Evolutionary conservation across 2,797 vertebrate species (phyloP).

Genomic region (Pantherophis alleghaniensis): DNA sequence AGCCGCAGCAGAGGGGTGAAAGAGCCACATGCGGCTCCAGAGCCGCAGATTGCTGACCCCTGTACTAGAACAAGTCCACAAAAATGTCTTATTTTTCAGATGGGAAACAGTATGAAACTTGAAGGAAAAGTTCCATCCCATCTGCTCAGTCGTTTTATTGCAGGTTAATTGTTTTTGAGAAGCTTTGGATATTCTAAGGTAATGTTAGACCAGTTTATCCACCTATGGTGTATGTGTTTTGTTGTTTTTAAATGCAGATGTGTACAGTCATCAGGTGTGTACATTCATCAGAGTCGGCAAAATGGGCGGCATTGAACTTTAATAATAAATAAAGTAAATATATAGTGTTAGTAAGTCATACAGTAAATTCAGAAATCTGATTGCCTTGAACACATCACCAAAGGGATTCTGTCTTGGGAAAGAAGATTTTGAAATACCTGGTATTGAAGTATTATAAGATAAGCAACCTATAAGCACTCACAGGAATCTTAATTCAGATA

Average conservation of each 20-base stretch:
- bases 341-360: background rate
- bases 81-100: background rate
- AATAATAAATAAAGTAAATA: background rate
- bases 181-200: background rate
- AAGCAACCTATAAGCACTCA: background rate
- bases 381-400: background rate
- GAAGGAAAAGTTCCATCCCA: background rate
- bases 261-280: background rate
- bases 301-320: background rate
- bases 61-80: background rate
- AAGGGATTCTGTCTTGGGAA: background rate
- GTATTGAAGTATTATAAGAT: background rate
- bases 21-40: too few species aligned
- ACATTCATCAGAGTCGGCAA: background rate
- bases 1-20: too few species aligned
- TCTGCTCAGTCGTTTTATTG: background rate
- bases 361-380: background rate
- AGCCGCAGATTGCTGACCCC: too few species aligned
- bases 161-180: background rate
- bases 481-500: background rate
- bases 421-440: background rate
- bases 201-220: background rate
- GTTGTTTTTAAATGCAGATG: constrained; percentile 3
- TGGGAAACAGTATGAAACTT: background rate
- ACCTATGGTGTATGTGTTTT: background rate